Conservation (phyloP, 64 coral and sea anemone genomes). For the Stylophora pistillata region DNA sequence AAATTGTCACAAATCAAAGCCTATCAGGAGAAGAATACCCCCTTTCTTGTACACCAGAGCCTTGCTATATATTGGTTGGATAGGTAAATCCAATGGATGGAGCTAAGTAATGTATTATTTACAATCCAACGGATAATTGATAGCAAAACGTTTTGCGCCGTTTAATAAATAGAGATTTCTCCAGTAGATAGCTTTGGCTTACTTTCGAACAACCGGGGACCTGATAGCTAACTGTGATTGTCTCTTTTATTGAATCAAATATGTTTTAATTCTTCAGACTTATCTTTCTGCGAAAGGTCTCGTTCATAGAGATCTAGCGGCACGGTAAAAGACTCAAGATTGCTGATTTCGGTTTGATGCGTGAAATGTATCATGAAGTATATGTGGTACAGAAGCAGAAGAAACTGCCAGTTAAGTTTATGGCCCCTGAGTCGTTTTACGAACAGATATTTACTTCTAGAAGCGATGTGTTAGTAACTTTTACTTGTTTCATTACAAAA, state of each 20-base stretch:
- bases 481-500: neutral
- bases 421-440: slow-evolving; percentile 53
- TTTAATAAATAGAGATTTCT: too few species aligned
- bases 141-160: too few species aligned
- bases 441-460: slow-evolving; percentile 48
- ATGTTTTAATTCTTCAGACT: neutral
- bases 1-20: too few species aligned
- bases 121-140: too few species aligned
- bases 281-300: slow-evolving; percentile 45
- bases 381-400: slow-evolving; percentile 29
- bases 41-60: neutral
- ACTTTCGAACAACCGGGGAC: too few species aligned
- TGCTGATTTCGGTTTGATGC: slow-evolving; percentile 59
- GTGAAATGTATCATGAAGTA: slow-evolving; percentile 51
- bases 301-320: slow-evolving; percentile 50
- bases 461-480: slow-evolving; percentile 49
- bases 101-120: too few species aligned
- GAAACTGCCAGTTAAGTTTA: slow-evolving; percentile 56
- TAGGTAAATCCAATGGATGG: too few species aligned
- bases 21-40: neutral
- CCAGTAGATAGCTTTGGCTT: too few species aligned
- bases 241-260: neutral
- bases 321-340: slow-evolving; percentile 54
- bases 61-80: too few species aligned
- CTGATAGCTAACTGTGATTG: neutral